phyloP scores from a whole-genome alignment of 2,888 invertebrate species.

The Invenusta paracnida region DNA sequence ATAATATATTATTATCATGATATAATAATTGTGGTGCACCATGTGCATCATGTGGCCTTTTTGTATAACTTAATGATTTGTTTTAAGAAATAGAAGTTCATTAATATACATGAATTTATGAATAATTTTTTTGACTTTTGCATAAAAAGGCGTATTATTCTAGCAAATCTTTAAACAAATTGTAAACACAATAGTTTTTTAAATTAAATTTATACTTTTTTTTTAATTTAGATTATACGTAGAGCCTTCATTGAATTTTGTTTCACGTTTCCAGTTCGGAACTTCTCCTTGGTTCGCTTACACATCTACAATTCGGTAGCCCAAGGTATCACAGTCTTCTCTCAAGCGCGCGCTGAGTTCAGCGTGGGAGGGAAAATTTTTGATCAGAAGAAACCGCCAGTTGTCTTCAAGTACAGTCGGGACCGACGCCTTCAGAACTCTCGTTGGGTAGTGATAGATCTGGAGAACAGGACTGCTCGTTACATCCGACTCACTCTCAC shows the following conservation, averaged over 20 bases:
- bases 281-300: conserved; percentile 1
- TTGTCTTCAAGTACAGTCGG: neutral
- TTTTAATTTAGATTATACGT: no score
- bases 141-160: no score
- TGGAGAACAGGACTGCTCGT: neutral
- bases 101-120: no score
- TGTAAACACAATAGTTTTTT: neutral
- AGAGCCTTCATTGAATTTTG: neutral
- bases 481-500: neutral
- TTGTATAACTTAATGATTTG: no score
- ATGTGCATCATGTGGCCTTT: no score
- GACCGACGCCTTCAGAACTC: conserved; percentile 31
- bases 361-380: conserved; percentile 17
- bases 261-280: conserved; percentile 4
- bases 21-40: no score
- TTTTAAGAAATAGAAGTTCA: no score
- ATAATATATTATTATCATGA: no score
- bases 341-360: conserved; percentile 21
- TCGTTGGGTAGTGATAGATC: conserved; percentile 2
- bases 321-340: conserved; percentile 21
- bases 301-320: conserved; percentile 17
- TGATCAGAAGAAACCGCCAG: neutral
- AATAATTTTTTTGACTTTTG: no score
- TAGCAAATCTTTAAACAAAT: no score
- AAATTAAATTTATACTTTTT: no score